Percentiles rank a stretch among this genome's conserved stretches.
These are phyloP conservation scores for Lasius platythorax DNA, from an alignment of 2,888 invertebrate genomes.

Conservation along the genomic window DNA sequence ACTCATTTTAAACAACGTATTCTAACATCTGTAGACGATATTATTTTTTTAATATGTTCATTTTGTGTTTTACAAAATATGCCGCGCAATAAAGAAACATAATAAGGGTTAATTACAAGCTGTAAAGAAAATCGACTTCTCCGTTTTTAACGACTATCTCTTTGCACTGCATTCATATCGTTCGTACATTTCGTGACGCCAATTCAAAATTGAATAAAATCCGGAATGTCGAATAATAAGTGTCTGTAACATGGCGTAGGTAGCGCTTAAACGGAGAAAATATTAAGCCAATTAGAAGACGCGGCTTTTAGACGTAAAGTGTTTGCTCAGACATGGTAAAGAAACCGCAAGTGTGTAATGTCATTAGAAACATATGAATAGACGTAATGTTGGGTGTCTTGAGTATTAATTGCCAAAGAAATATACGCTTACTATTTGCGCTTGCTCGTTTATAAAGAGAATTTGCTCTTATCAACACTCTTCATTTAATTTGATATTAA, in stretches of 20 bases:
- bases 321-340: conserved; percentile 45
- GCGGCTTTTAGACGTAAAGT: conserved; percentile 32
- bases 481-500: neutral
- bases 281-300: conserved; percentile 44
- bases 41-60: neutral
- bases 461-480: neutral
- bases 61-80: neutral
- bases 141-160: neutral
- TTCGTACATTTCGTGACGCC: neutral
- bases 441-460: neutral
- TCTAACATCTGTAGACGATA: neutral
- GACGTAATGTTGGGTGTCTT: conserved; percentile 37
- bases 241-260: neutral
- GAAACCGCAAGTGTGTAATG: conserved; percentile 50
- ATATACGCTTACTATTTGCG: neutral
- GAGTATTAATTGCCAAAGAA: conserved; percentile 40
- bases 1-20: neutral
- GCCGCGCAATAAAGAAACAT: neutral
- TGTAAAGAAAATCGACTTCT: neutral
- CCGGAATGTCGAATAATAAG: conserved; percentile 17
- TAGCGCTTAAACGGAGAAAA: conserved; percentile 32
- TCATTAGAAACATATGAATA: conserved; percentile 36
- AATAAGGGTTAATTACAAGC: neutral
- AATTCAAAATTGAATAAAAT: conserved; percentile 19
- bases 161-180: neutral